Percentiles rank a stretch among this genome's conserved stretches.
These are phyloP conservation scores for Halcyon badia DNA, from an alignment of 2,797 vertebrate species.

Conservation along the genomic window DNA sequence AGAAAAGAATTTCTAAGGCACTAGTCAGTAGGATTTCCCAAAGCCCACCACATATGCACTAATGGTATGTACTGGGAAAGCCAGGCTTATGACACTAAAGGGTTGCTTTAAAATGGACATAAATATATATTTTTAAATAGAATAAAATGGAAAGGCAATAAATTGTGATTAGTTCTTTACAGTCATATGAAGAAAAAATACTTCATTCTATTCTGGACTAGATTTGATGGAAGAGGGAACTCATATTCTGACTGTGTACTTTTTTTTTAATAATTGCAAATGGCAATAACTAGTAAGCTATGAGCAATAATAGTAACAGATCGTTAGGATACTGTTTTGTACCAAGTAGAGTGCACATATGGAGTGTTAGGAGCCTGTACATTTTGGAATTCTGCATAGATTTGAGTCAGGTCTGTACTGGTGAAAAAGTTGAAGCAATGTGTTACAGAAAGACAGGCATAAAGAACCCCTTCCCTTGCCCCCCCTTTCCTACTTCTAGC, in stretches of 20 bases:
- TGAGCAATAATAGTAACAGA: conserved; percentile 81
- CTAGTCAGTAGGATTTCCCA: conserved; percentile 57
- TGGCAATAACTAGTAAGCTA: conserved; percentile 81
- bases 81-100: conserved; percentile 59
- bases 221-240: conserved; percentile 76
- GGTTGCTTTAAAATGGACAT: conserved; percentile 73
- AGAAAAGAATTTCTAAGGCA: conserved; percentile 24
- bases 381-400: conserved; percentile 66
- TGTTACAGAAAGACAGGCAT: conserved; percentile 37
- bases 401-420: conserved; percentile 21
- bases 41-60: conserved; percentile 63
- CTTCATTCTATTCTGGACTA: conserved; percentile 51
- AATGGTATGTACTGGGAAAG: conserved; percentile 60
- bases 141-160: conserved; percentile 79
- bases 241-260: conserved; percentile 63
- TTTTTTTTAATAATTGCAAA: conserved; percentile 72
- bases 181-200: conserved; percentile 62
- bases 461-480: background rate
- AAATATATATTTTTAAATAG: conserved; percentile 78
- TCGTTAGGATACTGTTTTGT: conserved; percentile 58
- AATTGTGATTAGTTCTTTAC: conserved; percentile 74
- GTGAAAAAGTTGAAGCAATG: conserved; percentile 37
- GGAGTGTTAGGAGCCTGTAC: conserved; percentile 63
- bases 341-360: conserved; percentile 25
- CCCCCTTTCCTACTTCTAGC: background rate